Evolutionary conservation across 2,888 invertebrate genomes (phyloP).

Genomic region (Patella pellucida): DNA sequence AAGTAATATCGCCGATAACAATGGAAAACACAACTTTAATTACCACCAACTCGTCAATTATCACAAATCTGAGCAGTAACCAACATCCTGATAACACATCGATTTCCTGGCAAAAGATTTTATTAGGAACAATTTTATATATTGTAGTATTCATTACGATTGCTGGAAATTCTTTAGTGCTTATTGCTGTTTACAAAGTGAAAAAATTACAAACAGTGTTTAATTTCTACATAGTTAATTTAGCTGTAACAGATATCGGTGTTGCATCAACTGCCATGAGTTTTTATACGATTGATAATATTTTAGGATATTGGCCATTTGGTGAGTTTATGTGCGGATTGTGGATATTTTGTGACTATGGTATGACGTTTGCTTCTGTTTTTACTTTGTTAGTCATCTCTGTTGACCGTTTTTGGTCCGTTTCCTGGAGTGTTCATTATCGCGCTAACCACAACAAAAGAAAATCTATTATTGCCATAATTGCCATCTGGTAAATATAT

Average conservation of each 20-base stretch:
- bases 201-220: conserved; percentile 66
- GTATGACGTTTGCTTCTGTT: conserved; percentile 69
- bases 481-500: conserved; percentile 50
- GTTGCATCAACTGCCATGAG: conserved; percentile 67
- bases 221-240: conserved; percentile 58
- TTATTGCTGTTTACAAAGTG: conserved; percentile 60
- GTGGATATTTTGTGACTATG: conserved; percentile 70
- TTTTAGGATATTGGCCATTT: conserved; percentile 69
- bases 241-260: conserved; percentile 61
- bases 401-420: conserved; percentile 61
- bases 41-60: not conserved
- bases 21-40: not conserved
- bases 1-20: not conserved
- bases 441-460: conserved; percentile 48
- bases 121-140: conserved; percentile 47
- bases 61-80: not conserved
- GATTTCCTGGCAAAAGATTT: conserved; percentile 32
- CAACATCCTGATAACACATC: not conserved
- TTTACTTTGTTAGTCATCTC: conserved; percentile 68
- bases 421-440: conserved; percentile 56
- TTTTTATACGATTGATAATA: conserved; percentile 62
- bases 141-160: conserved; percentile 51
- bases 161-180: conserved; percentile 64
- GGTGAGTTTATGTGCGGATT: conserved; percentile 63
- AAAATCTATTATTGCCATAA: conserved; percentile 44